Evolutionary conservation across 2,113 vertebrate species (phyloP).

Genomic region (Chelonoidis abingdonii): DNA sequence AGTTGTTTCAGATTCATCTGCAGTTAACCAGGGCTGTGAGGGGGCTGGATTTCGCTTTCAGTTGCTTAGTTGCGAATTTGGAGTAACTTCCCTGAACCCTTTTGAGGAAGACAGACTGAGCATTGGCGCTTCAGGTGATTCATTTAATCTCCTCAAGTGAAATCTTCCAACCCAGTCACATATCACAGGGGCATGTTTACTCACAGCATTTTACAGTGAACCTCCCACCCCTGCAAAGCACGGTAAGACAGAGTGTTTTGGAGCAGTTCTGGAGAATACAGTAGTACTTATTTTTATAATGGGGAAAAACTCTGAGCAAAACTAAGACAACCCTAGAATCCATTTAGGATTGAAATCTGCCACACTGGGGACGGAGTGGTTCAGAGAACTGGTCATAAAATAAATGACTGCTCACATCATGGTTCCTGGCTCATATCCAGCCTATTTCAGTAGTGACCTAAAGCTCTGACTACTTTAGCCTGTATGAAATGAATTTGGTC

Average conservation of each 20-base stretch:
- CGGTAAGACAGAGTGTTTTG: rapidly evolving
- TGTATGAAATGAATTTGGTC: neutral
- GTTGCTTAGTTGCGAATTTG: neutral
- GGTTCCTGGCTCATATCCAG: too few species aligned
- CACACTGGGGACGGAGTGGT: rapidly evolving
- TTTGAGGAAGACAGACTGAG: neutral
- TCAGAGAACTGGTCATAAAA: rapidly evolving
- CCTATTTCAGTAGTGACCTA: neutral
- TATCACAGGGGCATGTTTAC: neutral
- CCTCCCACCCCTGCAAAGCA: too few species aligned
- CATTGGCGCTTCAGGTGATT: too few species aligned
- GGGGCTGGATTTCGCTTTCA: neutral
- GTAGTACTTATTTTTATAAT: neutral
- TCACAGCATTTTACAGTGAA: neutral
- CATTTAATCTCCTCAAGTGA: neutral
- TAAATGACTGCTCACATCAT: neutral
- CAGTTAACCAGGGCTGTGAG: neutral
- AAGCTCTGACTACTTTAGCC: rapidly evolving
- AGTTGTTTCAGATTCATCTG: neutral
- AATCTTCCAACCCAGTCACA: neutral
- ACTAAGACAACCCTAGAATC: neutral
- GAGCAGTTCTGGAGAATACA: rapidly evolving
- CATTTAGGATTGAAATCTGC: rapidly evolving
- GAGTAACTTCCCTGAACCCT: neutral
- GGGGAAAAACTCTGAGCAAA: neutral